A percentile compares a stretch with the other conserved stretches of the same genome.
These are phyloP conservation scores for Tinamus guttatus DNA, from an alignment of 2,113 vertebrate species.

Conservation along the genomic window DNA sequence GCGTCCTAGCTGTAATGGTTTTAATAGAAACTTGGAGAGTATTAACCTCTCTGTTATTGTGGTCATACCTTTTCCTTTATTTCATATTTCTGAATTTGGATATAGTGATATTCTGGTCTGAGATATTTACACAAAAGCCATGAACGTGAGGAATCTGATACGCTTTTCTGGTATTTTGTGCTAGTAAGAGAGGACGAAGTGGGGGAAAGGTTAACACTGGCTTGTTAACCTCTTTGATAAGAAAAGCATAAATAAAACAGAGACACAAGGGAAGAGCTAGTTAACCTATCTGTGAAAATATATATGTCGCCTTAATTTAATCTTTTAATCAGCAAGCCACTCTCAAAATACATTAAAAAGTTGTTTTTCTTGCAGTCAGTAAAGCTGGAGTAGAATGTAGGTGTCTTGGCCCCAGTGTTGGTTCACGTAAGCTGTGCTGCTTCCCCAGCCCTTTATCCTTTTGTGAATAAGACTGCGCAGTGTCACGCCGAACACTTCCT, in stretches of 20 bases:
- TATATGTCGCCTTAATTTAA: not conserved
- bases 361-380: not conserved
- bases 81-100: conserved; percentile 24
- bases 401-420: not conserved
- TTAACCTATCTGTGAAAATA: not conserved
- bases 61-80: conserved; percentile 4
- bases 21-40: not conserved
- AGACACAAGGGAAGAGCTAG: not conserved
- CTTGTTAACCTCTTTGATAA: not conserved
- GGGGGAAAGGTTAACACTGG: not conserved
- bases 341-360: not conserved
- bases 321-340: not conserved
- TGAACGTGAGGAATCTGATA: conserved; percentile 26
- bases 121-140: conserved; percentile 50
- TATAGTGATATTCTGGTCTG: conserved; percentile 5
- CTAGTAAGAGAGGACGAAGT: not conserved
- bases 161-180: not conserved
- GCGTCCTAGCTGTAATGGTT: not conserved
- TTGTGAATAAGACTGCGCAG: not conserved
- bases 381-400: not conserved
- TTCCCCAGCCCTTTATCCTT: not conserved
- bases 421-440: not conserved
- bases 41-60: not conserved
- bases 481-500: not conserved
- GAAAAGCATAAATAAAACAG: not conserved